These are phyloP conservation scores for Nomada fucata DNA, from an alignment of 2,888 invertebrate genomes.

Conservation along the genomic window DNA sequence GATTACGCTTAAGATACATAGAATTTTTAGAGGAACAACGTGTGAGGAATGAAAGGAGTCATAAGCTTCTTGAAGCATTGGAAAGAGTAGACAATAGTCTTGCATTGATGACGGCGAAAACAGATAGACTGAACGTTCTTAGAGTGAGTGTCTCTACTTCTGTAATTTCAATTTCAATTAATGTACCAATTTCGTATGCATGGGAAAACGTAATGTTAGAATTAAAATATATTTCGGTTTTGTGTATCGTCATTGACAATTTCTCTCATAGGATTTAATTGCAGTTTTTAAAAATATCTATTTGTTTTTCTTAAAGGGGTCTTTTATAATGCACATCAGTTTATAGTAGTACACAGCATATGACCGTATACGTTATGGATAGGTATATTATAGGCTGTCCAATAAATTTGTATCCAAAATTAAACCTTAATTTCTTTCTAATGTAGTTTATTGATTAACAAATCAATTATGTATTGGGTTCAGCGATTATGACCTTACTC, in stretches of 20 bases:
- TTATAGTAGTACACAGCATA: neutral
- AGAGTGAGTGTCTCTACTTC: slow-evolving; percentile 81
- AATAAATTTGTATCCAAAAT: too few relatives aligned
- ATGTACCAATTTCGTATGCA: neutral
- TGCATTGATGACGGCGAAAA: slow-evolving; percentile 86
- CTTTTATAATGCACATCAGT: neutral
- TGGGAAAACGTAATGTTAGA: neutral
- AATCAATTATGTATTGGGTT: too few relatives aligned
- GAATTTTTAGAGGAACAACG: slow-evolving; percentile 86
- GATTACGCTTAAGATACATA: slow-evolving; percentile 84
- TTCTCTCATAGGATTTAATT: too few relatives aligned
- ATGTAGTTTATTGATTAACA: too few relatives aligned
- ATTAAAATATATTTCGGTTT: neutral
- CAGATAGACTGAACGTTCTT: slow-evolving; percentile 86
- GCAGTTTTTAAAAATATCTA: too few relatives aligned
- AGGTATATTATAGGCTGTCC: too few relatives aligned
- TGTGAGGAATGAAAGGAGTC: slow-evolving; percentile 86
- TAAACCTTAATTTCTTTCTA: too few relatives aligned
- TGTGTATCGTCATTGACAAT: neutral
- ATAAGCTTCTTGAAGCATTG: slow-evolving; percentile 86
- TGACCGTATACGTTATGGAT: neutral
- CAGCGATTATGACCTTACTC: too few relatives aligned
- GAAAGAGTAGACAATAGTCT: slow-evolving; percentile 87
- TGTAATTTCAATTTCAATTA: neutral
- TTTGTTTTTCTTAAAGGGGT: neutral